Evolutionary conservation across 2,888 invertebrate genomes (phyloP), one percentile per base, ranked within the genome.

Genomic region (Chrysolina americana): DNA sequence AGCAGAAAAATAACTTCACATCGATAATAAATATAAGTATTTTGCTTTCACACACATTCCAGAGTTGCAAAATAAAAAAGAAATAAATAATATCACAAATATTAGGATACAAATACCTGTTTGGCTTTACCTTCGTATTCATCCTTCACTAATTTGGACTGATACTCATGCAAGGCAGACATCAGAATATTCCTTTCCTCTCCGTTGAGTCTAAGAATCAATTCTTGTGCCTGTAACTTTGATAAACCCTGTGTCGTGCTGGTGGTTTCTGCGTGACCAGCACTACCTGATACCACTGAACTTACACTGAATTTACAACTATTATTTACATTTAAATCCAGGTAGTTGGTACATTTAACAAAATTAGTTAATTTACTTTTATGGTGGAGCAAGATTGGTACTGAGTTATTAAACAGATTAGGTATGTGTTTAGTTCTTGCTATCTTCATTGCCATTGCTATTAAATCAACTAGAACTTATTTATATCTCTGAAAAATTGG

Each of bases 111-210:
- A 78, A 74, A 73, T 72, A 84, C 85, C 88, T 78, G 71, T 66
- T 73, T 69, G 64, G 65, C 78, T 71, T 81, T 90, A 95, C 95
- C 95, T 92, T 94, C 94, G 85, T 92, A 95, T 84, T 93, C 92
- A 74, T 94, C 94, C 87, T 94, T 95, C 71, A 93, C 90, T 84
- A 92, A 90, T 82, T 93, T 92, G 0, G 95, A 94, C 83, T 95
- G 92, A 84, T 92, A 94, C 86, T 94, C 94, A 80, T 92, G 92
- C 59, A 96, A 87, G 1, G 95, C 94, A 63, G 89, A 87, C 73
- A 93, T 90, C 64, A 96, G 89, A 79, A 93, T 89, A 80, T 89
- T 91, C 68, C 95, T 90, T 86, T 96, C 95, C 68, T 94, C 93
- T 68, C 92, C 91, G 50, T 93, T 94, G 48, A 96, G 89, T 81